phyloP scores from a whole-genome alignment of 2,113 vertebrate species.

The Orycteropus afer region DNA sequence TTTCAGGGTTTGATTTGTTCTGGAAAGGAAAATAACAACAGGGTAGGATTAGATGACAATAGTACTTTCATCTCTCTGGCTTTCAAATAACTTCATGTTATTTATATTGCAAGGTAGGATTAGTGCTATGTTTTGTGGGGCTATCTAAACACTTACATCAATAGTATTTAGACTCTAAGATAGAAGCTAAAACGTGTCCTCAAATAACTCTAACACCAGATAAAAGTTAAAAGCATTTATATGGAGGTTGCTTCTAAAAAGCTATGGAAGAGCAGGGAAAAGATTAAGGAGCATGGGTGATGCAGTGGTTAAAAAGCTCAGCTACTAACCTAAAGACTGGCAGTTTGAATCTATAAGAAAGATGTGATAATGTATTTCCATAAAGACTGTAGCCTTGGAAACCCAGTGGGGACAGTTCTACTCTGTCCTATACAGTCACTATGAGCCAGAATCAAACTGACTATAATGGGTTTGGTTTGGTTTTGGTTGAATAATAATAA shows the following conservation, averaged over 20 bases:
- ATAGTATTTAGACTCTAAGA: not conserved
- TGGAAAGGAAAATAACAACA: conserved; percentile 15
- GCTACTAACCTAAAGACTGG: not conserved
- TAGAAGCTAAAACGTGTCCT: not conserved
- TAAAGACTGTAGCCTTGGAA: not conserved
- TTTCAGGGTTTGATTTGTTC: not conserved
- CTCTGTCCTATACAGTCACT: not conserved
- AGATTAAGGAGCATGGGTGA: not conserved
- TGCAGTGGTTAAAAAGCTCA: not conserved
- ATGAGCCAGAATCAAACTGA: not conserved
- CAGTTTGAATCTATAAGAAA: not conserved
- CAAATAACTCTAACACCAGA: not conserved
- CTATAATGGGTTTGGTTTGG: not conserved
- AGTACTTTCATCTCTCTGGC: conserved; percentile 19
- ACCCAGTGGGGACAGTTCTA: not conserved
- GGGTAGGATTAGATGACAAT: not conserved
- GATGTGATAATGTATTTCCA: not conserved
- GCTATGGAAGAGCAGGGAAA: not conserved
- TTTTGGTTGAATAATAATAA: not conserved
- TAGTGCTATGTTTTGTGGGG: not conserved
- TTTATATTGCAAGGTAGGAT: not conserved
- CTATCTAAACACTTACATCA: not conserved
- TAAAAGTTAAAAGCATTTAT: not conserved
- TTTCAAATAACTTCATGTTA: not conserved
- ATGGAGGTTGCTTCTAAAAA: not conserved